Percentiles rank a stretch among this genome's conserved stretches.
phyloP scores from a whole-genome alignment of 1,140 invertebrate species.

The Nymphalis io region DNA sequence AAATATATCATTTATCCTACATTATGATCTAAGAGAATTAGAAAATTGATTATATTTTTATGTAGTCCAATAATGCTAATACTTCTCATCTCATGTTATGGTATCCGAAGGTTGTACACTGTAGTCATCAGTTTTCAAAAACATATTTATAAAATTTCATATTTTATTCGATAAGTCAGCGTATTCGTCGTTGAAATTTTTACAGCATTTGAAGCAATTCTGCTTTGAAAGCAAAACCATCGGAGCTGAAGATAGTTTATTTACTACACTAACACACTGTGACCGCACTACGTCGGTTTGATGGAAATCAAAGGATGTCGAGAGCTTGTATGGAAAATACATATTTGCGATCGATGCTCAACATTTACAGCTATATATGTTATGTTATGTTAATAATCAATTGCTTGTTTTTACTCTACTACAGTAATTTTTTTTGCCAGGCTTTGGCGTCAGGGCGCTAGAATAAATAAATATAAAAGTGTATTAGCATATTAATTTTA shows the following conservation, averaged over 20 bases:
- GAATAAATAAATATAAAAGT: neutral
- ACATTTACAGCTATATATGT: neutral
- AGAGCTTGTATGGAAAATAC: constrained; percentile 3
- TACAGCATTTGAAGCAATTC: constrained; percentile 1
- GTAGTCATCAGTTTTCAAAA: neutral
- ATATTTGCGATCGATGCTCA: constrained; percentile 5
- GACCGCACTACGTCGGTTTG: neutral
- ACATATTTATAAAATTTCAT: neutral
- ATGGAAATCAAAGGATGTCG: constrained; percentile 15
- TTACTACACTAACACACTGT: constrained; percentile 7
- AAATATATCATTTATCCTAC: too few species aligned
- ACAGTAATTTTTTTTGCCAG: too few species aligned
- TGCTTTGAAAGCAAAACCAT: neutral
- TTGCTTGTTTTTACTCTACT: neutral
- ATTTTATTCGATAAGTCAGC: constrained; percentile 1
- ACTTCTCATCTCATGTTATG: too few species aligned
- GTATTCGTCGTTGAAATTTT: constrained; percentile 3
- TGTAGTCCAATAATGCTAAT: too few species aligned
- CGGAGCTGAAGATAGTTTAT: constrained; percentile 2
- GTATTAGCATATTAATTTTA: neutral
- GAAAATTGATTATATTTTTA: too few species aligned
- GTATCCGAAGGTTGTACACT: too few species aligned
- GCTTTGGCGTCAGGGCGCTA: too few species aligned
- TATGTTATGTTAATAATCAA: neutral
- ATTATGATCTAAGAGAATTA: too few species aligned